These are phyloP conservation scores for Loris lydekkerianus DNA, from an alignment of 2,797 vertebrate species.

Conservation along the genomic window DNA sequence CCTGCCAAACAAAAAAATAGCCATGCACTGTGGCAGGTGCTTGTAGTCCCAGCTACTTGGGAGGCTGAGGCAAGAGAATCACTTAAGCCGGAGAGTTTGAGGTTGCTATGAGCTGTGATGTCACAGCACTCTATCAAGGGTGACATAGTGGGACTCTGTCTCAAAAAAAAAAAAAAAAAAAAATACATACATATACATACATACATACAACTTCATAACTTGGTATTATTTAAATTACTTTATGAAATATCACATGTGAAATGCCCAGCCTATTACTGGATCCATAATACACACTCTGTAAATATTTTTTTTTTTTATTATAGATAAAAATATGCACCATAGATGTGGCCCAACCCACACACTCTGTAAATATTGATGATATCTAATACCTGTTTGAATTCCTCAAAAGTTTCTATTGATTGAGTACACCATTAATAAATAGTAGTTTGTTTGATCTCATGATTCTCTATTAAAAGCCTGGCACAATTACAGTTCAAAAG, in stretches of 20 bases:
- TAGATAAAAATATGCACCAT: too few relatives aligned
- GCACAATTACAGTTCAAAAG: not conserved
- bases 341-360: not conserved
- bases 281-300: not conserved
- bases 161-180: too few relatives aligned
- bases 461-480: slow-evolving; percentile 37
- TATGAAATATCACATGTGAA: not conserved
- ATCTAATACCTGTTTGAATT: not conserved
- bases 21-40: too few relatives aligned
- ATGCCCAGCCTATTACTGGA: not conserved
- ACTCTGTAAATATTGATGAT: not conserved
- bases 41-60: too few relatives aligned
- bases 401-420: not conserved
- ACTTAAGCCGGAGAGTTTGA: too few relatives aligned
- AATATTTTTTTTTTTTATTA: not conserved
- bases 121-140: too few relatives aligned
- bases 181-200: too few relatives aligned
- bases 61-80: too few relatives aligned
- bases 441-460: not conserved
- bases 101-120: too few relatives aligned
- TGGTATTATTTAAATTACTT: not conserved
- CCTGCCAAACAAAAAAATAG: too few relatives aligned
- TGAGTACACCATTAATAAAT: not conserved
- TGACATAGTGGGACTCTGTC: too few relatives aligned
- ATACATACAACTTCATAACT: not conserved